phyloP scores from a whole-genome alignment of 2,797 vertebrate genomes.

The Microctenopoma lineatum region DNA sequence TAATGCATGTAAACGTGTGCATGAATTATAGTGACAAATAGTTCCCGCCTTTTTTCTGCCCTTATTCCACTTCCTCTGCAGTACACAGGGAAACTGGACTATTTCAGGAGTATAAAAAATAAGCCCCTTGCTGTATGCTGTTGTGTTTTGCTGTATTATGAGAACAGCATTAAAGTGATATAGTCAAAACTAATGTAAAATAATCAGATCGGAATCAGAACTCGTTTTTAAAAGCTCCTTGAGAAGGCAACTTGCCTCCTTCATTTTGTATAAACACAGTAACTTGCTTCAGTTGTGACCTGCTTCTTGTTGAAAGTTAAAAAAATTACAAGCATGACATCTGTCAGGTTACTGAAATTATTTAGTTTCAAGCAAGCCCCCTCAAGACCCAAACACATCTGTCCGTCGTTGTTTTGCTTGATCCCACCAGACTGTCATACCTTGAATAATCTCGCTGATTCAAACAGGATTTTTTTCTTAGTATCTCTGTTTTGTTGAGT shows the following conservation, averaged over 20 bases:
- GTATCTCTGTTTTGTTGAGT: neutral
- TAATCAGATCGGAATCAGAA: neutral
- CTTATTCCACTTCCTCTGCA: conserved; percentile 12
- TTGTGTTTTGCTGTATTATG: conserved; percentile 4
- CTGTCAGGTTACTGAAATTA: neutral
- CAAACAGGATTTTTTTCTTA: neutral
- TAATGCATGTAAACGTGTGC: conserved; percentile 69
- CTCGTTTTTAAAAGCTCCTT: neutral
- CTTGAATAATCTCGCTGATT: neutral
- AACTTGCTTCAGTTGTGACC: neutral
- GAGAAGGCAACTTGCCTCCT: neutral
- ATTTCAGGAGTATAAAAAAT: conserved; percentile 12
- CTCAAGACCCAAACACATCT: conserved; percentile 3
- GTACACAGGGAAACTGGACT: conserved; percentile 3
- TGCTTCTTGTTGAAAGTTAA: neutral
- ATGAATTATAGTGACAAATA: conserved; percentile 50
- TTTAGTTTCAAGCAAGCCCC: neutral
- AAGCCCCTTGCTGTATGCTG: neutral
- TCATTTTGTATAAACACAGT: neutral
- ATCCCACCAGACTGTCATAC: neutral
- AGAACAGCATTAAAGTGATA: neutral
- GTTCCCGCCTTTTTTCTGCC: neutral
- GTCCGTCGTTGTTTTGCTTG: neutral
- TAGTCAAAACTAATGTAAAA: conserved; percentile 7
- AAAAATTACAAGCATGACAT: neutral